These are phyloP conservation scores for Uria aalge DNA, from an alignment of 2,113 vertebrate genomes.

Conservation along the genomic window DNA sequence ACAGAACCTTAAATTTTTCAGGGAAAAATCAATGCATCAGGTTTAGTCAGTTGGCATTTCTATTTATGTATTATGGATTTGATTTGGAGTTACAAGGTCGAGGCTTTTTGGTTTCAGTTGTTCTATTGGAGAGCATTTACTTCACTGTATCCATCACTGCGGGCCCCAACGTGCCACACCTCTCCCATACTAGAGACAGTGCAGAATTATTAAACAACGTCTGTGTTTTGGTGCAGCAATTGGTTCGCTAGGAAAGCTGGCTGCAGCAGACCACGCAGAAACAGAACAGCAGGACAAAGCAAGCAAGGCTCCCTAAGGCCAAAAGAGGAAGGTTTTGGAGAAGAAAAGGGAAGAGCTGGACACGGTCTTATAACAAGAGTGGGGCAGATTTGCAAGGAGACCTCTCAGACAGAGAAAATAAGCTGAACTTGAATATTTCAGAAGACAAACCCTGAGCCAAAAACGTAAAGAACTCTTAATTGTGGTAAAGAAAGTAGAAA, in stretches of 20 bases:
- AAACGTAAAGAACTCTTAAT: neutral
- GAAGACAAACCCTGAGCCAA: neutral
- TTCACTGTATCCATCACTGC: neutral
- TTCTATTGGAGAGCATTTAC: neutral
- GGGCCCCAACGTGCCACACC: neutral
- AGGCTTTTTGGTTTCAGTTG: neutral
- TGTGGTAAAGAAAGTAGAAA: neutral
- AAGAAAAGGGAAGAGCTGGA: neutral
- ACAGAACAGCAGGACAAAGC: neutral
- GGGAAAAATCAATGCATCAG: neutral
- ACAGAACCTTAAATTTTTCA: neutral
- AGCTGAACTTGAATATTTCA: neutral
- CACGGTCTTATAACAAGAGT: neutral
- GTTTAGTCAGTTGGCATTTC: neutral
- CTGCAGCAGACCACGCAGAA: neutral
- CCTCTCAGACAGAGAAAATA: neutral
- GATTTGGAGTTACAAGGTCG: neutral
- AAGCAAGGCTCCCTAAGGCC: neutral
- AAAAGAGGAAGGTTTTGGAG: neutral
- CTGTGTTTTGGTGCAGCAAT: neutral
- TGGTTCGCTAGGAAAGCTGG: neutral
- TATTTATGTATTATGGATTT: neutral
- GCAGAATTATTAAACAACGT: neutral
- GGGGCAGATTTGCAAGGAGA: neutral
- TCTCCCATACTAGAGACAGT: neutral